Evolutionary conservation across 2,113 vertebrate species (phyloP), one percentile per base, ranked within the genome.

Genomic region (Leucopsar rothschildi): DNA sequence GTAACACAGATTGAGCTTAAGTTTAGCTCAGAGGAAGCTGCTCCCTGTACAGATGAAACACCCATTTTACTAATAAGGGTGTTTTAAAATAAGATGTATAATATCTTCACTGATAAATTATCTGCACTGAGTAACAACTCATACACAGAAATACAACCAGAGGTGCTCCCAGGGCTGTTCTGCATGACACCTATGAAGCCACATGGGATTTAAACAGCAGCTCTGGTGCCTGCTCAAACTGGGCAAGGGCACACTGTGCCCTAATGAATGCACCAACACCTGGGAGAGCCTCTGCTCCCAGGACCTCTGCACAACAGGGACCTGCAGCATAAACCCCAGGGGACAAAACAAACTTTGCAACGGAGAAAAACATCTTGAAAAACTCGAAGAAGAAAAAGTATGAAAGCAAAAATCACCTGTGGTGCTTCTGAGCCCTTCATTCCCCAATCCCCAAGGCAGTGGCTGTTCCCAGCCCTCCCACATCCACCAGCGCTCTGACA

Each of bases 1-100:
- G 87, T 78, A 93, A 90, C 84, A 96, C 75, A 77, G 82, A 96
- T 86, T 83, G 90, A 86, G 66, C 69, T 92, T 92, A 95, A 94
- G 70, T 33, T 90, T 80, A 93, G 93, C 95, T 94, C 87, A 93
- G 87, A 94, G 94, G 90, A 77, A 88, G 82, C 64, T 77, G 78
- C 35, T 88, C 5, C 4, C 52, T 53, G 57, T 29, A 92, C 84
- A 87, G 83, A 91, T 60, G 68, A 85, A 94, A 89, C 59, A 88
- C 37, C 40, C 45, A 82, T 72, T 85, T 90, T 77, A 90, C 81
- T 71, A 90, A 88, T 40, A 81, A 44, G 73, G 31, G 10, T 61
- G 40, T 68, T 92, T 85, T 53, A 60, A 90, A 85, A 83, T 29
- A 57, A 94, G 49, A 73, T 10, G 29, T 29, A 3, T 18, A 33